Percentiles rank a stretch among this genome's conserved stretches.
Evolutionary conservation across 2,113 vertebrate genomes (phyloP).

Genomic region (Gnathonemus longibarbis): DNA sequence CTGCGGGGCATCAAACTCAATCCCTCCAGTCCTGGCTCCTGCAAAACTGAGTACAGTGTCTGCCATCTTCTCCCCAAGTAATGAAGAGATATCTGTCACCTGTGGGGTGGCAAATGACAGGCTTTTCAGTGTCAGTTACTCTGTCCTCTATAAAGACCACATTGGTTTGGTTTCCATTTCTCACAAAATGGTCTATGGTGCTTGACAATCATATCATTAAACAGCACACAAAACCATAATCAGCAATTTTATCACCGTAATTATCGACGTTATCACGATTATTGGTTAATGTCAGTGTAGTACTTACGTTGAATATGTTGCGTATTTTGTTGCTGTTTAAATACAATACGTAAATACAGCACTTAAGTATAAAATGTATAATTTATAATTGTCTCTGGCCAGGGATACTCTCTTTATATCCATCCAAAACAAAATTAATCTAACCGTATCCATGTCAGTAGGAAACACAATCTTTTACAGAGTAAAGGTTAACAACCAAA

Average conservation of each 20-base stretch:
- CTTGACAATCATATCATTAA: background rate
- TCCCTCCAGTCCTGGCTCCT: conserved; percentile 80
- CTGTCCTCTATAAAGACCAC: background rate
- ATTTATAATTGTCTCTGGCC: background rate
- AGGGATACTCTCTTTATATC: background rate
- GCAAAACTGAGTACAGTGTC: conserved; percentile 77
- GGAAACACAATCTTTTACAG: background rate
- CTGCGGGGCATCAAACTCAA: conserved; percentile 50
- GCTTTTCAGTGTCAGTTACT: background rate
- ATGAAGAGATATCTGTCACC: conserved; percentile 71
- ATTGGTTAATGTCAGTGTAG: background rate
- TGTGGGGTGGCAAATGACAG: conserved; percentile 30
- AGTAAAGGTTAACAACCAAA: background rate
- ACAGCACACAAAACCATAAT: background rate
- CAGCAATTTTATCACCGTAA: background rate
- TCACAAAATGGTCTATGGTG: background rate
- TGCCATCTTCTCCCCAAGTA: conserved; percentile 70
- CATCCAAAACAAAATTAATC: background rate
- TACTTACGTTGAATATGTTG: background rate
- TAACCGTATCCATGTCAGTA: background rate
- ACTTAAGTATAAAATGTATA: background rate
- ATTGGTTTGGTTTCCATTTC: background rate
- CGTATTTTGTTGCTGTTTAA: background rate
- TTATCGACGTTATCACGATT: background rate
- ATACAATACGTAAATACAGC: background rate